Evolutionary conservation across 2,113 vertebrate genomes (phyloP).

Genomic region (Pandion haliaetus): DNA sequence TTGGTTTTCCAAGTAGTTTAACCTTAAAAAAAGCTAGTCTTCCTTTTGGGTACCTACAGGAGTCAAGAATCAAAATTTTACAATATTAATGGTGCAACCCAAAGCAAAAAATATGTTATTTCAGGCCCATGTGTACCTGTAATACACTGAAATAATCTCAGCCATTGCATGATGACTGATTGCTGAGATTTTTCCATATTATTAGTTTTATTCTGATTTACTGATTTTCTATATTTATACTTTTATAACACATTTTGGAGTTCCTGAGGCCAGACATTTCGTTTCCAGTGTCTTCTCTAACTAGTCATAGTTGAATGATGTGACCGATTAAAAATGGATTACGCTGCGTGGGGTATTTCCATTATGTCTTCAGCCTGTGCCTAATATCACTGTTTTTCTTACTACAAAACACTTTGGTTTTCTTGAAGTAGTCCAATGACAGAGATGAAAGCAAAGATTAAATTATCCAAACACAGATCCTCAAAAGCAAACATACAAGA

Average conservation of each 20-base stretch:
- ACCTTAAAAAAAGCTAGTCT: neutral
- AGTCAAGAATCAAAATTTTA: neutral
- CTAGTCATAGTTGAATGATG: neutral
- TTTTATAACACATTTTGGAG: neutral
- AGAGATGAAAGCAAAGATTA: slow-evolving; percentile 53
- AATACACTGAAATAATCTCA: neutral
- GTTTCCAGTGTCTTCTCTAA: neutral
- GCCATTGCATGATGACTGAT: neutral
- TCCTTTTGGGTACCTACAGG: neutral
- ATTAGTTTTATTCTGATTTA: neutral
- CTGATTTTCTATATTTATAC: neutral
- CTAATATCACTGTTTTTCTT: slow-evolving; percentile 18
- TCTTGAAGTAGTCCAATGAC: slow-evolving; percentile 30
- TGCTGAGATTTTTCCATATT: neutral
- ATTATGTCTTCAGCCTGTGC: neutral
- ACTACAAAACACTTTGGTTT: slow-evolving; percentile 41
- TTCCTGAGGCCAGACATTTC: neutral
- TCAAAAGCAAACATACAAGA: slow-evolving; percentile 21
- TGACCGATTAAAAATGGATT: neutral
- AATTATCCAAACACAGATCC: slow-evolving; percentile 49
- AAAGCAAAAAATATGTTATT: neutral
- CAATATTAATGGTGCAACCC: neutral
- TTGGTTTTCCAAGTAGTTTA: neutral
- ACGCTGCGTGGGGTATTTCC: neutral
- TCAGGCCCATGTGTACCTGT: neutral